phyloP scores from a whole-genome alignment of 2,888 invertebrate species.

The Nipponacmea schrenckii region DNA sequence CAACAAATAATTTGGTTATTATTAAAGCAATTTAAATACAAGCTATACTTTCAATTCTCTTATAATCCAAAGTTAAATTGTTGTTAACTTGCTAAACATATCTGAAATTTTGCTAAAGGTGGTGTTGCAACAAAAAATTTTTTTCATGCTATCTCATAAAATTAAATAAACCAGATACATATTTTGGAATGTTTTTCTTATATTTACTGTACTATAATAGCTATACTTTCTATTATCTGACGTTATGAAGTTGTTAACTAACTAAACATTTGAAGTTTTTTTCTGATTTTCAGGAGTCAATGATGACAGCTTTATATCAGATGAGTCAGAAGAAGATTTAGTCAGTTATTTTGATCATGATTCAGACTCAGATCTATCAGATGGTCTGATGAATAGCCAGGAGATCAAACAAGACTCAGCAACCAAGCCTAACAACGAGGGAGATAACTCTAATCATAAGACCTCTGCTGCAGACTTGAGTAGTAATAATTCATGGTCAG shows the following conservation, averaged over 20 bases:
- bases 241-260: background rate
- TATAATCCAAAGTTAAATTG: no score
- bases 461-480: background rate
- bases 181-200: no score
- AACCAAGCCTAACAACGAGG: background rate
- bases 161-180: no score
- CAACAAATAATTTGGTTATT: no score
- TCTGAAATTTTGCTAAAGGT: no score
- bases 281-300: slow-evolving; percentile 45
- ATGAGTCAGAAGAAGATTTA: slow-evolving; percentile 58
- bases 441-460: slow-evolving; percentile 8
- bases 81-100: no score
- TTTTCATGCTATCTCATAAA: no score
- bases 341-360: slow-evolving; percentile 57
- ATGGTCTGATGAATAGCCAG: slow-evolving; percentile 60
- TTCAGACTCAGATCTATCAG: slow-evolving; percentile 60
- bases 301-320: slow-evolving; percentile 49
- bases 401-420: slow-evolving; percentile 53
- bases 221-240: no score
- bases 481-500: slow-evolving; percentile 30
- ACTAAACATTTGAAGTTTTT: background rate
- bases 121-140: no score
- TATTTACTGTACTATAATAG: no score
- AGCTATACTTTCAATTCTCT: no score
- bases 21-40: no score